Evolutionary conservation across 2,113 vertebrate genomes (phyloP), one percentile per base, ranked within the genome.

Genomic region (Hydrolagus affinis): DNA sequence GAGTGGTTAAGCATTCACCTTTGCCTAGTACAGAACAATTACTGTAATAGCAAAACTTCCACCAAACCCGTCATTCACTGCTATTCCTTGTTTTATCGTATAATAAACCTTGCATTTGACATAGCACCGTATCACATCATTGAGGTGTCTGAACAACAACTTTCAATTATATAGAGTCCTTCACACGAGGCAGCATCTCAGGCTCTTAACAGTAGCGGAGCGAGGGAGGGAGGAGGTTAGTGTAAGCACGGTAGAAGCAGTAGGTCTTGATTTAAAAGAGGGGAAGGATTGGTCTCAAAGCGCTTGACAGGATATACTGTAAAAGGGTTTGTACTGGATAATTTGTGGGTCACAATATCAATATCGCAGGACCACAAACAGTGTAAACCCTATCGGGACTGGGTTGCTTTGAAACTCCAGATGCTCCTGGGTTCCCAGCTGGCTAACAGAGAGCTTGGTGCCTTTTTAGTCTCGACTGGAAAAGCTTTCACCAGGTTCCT

Each of bases 321-420:
- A n/a, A n/a, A n/a, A n/a, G n/a, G n/a, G n/a, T n/a, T n/a, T n/a
- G n/a, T n/a, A n/a, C n/a, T n/a, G n/a, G n/a, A n/a, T n/a, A n/a
- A n/a, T n/a, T n/a, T n/a, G n/a, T n/a, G n/a, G n/a, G n/a, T 64
- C 59, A 66, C 60, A 83, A 83, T 83, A 66, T 83, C 30, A 64
- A 30, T 17, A 30, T 28, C 12, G 60, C 30, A 14, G 12, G 10
- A 8, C 25, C 30, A 28, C 25, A 17, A 83, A 32, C 78, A 68
- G 62, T 21, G 30, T 19, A 17, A 30, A 25, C 62, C 32, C 25
- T 25, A 23, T 25, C 60, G 14, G n/a, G 28, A 80, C 23, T 44
- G 44, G 44, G 44, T 44, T 44, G 44, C 44, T 30, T 66, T 83
- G 28, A 28, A 17, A 19, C 78, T 66, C 32, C 25, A 66, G 6